Evolutionary conservation across 1,140 invertebrate genomes (phyloP), one percentile per base, ranked within the genome.

Genomic region (Trachymyrmex septentrionalis): DNA sequence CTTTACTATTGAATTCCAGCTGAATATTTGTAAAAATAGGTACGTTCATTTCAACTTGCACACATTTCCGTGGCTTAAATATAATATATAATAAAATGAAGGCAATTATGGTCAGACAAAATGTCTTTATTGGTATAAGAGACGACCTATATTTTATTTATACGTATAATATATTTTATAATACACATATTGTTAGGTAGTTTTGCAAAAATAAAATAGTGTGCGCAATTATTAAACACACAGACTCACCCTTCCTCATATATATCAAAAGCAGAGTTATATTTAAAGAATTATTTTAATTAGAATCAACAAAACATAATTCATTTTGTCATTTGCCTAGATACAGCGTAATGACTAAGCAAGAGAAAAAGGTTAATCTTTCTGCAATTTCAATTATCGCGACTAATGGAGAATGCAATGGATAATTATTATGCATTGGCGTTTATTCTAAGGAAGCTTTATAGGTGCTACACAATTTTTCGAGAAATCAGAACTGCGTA

Each of bases 311-410:
- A 61, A 61, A 34, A 72, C 9, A 2, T 16, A 16, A 67, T 67
- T n/a, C 30, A 14, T 38, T 21, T 80, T 10, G 9, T 44, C 27
- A 3, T 16, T 0, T 16, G 14, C 48, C 30, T 24, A 14, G 6
- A 50, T 44, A 38, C 1, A 14, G 4, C 21, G 16, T 16, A 44
- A 5, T 38, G 34, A 50, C 10, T 38, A 50, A 50, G 48, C 4
- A 50, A 16, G 21, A 14, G 16, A 34, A 44, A 63, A 30, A 1
- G 34, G 30, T 77, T 24, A 38, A 76, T 67, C n/a, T 53, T 24
- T 53, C 77, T 34, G 14, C 9, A 64, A 63, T 34, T 67, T 34
- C 16, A 34, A 80, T 80, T 67, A 80, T 7, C n/a, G 14, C 44
- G 14, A 77, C 12, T 24, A 27, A 16, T 6, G 5, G 3, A 50